Evolutionary conservation across 2,888 invertebrate species (phyloP), one percentile per base, ranked within the genome.

Genomic region (Gibbula magus): DNA sequence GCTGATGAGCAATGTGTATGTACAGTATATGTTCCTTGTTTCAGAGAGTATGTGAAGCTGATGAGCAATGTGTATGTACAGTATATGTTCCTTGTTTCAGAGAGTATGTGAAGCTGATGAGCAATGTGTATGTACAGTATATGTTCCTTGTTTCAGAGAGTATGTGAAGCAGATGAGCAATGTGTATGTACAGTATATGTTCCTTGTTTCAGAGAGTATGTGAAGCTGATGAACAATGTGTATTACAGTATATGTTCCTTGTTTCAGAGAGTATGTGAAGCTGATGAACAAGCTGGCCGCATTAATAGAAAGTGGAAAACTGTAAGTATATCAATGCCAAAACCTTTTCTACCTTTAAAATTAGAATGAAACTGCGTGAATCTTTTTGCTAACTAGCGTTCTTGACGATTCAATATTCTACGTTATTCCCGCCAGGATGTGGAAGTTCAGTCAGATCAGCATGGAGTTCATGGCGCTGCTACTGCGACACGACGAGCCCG

Each of bases 391-490:
- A 35, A 35, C 35, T 35, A 7, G 7, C n/a, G n/a, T n/a, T n/a
- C n/a, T n/a, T n/a, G n/a, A n/a, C n/a, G n/a, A n/a, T n/a, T n/a
- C n/a, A n/a, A n/a, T 45, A 45, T 45, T 1, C 45, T 10, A 10
- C 10, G 5, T 4, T 45, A 13, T 45, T 1, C 13, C 10, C 10
- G 5, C 73, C 89, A 96, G 96, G 29, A 96, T 96, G 91, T 97
- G 98, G 98, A 95, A 97, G 74, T 96, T 96, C 84, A 94, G 96
- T 76, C 94, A 95, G 84, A 94, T 97, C 92, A 96, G 96, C 0
- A 94, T 96, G 91, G 95, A 95, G 83, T 95, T 97, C 93, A 93
- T 97, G 10, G 94, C 95, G 1, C 94, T 95, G 88, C 94, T 97
- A 80, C 95, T 96, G 0, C 95, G 97, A 82, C 94, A 95, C 0